Evolutionary conservation across 2,797 vertebrate species (phyloP), one percentile per base, ranked within the genome.

Genomic region (Aplochiton taeniatus): DNA sequence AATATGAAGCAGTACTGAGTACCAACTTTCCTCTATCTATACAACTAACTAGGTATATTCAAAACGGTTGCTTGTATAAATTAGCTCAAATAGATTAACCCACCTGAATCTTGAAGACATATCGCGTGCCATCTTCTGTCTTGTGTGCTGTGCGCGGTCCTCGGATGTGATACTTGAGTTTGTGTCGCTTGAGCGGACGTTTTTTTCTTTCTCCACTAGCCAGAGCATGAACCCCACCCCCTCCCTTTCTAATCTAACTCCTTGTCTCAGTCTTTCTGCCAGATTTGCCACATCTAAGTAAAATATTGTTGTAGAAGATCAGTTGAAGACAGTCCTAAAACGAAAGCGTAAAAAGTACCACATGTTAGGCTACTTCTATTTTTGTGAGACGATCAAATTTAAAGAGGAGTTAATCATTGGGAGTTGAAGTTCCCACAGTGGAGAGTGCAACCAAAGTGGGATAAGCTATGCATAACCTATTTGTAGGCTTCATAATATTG

Each of bases 31-130:
- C 55, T 55, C 19, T 62, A 44, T 44, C 48, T 50, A 47, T 6
- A 47, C 4, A 9, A 41, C 14, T 61, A 12, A 41, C 20, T 31
- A 31, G 47, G n/a, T 41, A 20, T 11, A 45, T 18, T 14, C 59
- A 50, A 19, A 42, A 16, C n/a, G 9, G 20, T 47, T 41, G 56
- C n/a, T 11, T 20, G 50, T 14, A 46, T 55, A 19, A 53, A n/a
- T 41, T 42, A 54, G 56, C 47, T n/a, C 19, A 41, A 10, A 20
- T 69, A 82, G 90, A 79, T 82, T 87, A 41, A 81, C 87, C 44
- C 91, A 96, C 96, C 96, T 94, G 92, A 74, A 86, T 88, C 86
- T 77, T 70, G 11, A 83, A 91, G 83, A 87, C 90, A 87, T 90
- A 83, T 88, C 56, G 83, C 75, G 70, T 86, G 82, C 76, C 83